A percentile compares a stretch with the other conserved stretches of the same genome.
Conservation (phyloP, 2,888 invertebrate species). For the Pandemis heparana region DNA sequence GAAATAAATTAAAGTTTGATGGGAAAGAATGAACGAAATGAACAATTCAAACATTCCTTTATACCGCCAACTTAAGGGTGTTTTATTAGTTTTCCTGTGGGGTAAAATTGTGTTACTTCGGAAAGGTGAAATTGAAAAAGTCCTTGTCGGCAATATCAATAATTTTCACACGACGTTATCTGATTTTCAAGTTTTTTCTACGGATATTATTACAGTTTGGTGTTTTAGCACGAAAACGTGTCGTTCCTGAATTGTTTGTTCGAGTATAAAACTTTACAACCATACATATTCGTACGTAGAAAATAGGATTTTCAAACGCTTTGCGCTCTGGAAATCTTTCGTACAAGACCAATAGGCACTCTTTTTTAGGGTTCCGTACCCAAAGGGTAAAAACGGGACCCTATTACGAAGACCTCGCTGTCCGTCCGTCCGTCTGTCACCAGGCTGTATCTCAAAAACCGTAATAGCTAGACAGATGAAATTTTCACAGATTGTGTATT, state of each 20-base stretch:
- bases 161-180: slow-evolving; percentile 18
- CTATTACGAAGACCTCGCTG: no score
- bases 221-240: not conserved
- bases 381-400: no score
- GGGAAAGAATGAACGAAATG: slow-evolving; percentile 9
- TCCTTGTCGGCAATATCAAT: slow-evolving; percentile 28
- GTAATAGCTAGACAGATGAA: no score
- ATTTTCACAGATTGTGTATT: no score
- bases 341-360: no score
- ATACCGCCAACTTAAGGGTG: not conserved
- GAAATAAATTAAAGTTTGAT: slow-evolving; percentile 24
- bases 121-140: slow-evolving; percentile 29
- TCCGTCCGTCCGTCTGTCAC: no score
- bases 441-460: no score
- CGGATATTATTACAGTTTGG: not conserved
- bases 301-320: not conserved
- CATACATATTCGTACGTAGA: not conserved
- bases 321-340: no score
- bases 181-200: not conserved
- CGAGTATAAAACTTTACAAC: not conserved
- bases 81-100: slow-evolving; percentile 7
- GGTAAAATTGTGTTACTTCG: not conserved
- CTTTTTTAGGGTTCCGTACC: no score
- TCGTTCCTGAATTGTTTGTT: not conserved
- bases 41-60: not conserved